Percentiles rank a stretch among this genome's conserved stretches.
Conservation (phyloP, 2,797 vertebrate genomes). For the Psittacula echo region DNA sequence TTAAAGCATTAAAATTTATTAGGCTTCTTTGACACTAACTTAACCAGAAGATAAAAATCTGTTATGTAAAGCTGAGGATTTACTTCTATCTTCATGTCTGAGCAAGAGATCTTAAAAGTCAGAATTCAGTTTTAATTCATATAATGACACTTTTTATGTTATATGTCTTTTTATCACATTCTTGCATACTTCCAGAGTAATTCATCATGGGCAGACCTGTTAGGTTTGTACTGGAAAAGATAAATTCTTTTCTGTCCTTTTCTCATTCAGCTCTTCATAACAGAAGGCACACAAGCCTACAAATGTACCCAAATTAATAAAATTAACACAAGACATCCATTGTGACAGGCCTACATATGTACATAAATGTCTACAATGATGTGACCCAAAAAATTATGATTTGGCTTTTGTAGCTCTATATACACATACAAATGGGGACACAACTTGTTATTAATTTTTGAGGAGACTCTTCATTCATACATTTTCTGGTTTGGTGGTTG, state of each 20-base stretch:
- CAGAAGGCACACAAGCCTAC: not conserved
- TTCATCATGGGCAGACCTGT: not conserved
- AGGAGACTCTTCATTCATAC: not conserved
- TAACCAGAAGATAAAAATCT: conserved; percentile 22
- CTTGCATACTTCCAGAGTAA: not conserved
- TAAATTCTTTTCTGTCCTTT: not conserved
- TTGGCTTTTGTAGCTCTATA: not conserved
- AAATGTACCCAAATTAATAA: not conserved
- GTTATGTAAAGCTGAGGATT: not conserved
- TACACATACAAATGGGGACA: not conserved
- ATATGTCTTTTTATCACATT: not conserved
- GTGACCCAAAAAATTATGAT: not conserved
- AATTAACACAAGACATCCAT: not conserved
- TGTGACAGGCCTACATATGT: not conserved
- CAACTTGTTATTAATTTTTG: not conserved
- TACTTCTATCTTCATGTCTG: not conserved
- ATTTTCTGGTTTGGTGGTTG: not conserved
- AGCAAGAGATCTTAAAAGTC: not conserved
- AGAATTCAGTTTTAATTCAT: not conserved
- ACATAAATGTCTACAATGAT: not conserved
- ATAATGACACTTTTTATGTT: not conserved
- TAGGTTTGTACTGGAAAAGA: not conserved
- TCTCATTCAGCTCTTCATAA: not conserved
- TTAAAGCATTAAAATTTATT: conserved; percentile 46
- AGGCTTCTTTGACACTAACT: not conserved